Evolutionary conservation across 2,797 vertebrate genomes (phyloP), one percentile per base, ranked within the genome.

Genomic region (Cygnus olor): DNA sequence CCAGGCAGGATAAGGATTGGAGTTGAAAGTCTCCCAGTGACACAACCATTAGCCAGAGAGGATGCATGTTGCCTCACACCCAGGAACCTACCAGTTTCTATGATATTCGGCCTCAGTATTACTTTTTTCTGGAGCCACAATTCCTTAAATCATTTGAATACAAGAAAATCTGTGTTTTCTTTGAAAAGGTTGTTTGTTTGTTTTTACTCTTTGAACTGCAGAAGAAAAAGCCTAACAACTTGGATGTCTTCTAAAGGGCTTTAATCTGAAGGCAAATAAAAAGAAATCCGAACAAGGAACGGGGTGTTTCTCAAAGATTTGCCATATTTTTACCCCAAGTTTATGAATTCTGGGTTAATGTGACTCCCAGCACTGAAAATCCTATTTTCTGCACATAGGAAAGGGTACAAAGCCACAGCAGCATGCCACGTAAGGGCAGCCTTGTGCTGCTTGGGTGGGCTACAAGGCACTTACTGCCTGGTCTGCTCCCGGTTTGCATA

Each of bases 401-500:
- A 70, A 85, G 68, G 36, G 42, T 47, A 10, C 0, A 3, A 38
- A n/a, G 38, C 8, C 1, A 1, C 5, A n/a, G 40, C 15, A 21
- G 21, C 38, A 19, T 20, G 25, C 17, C 34, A 38, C 4, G 9
- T 28, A 53, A 20, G 49, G 25, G 34, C 47, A 78, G 34, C 36
- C 27, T 1, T 1, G 1, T 32, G 70, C 32, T n/a, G 14, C 45
- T 1, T 0, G 15, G 30, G 76, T 64, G 27, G 40, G 34, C 15
- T 3, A 1, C 0, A 27, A 64, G 34, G 36, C 70, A 98, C 99
- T 99, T 96, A 99, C 99, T 99, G 99, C 96, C 99, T 98, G 92
- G 99, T 99, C 58, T 99, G 99, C 78, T 99, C 99, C 95, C 99
- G 96, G 88, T 98, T 99, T 70, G 98, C 98, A 16, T 99, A 99